Evolutionary conservation across 1,140 invertebrate genomes (phyloP).

Genomic region (Aphaenogaster rudis): DNA sequence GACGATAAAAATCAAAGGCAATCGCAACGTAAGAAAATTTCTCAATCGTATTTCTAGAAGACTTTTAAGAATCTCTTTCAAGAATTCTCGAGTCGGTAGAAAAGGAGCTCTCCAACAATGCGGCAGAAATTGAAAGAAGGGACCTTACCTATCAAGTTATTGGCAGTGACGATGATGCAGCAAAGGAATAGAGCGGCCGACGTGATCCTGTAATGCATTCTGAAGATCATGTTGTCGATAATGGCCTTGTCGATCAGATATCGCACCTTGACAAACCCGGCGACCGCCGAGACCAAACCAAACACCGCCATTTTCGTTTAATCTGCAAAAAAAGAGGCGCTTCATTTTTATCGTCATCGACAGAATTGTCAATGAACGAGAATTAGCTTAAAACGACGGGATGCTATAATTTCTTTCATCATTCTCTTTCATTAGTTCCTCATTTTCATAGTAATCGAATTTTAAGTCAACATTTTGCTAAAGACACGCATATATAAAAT

Average conservation of each 20-base stretch:
- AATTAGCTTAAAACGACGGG: background rate
- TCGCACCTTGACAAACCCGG: constrained; percentile 95
- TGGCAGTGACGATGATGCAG: constrained; percentile 95
- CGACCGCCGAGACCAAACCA: constrained; percentile 93
- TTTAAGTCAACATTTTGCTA: background rate
- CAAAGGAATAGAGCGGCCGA: constrained; percentile 94
- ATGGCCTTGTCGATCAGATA: constrained; percentile 94
- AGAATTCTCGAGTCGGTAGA: background rate
- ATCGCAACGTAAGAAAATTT: background rate
- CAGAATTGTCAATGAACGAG: background rate
- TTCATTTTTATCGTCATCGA: constrained; percentile 10
- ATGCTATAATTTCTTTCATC: background rate
- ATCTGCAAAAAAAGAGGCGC: constrained; percentile 82
- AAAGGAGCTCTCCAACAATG: background rate
- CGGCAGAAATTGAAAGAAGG: constrained; percentile 7
- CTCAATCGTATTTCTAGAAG: constrained; percentile 6
- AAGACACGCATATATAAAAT: background rate
- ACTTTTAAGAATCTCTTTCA: background rate
- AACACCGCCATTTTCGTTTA: constrained; percentile 91
- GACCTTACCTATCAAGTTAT: constrained; percentile 94
- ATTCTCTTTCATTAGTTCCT: background rate
- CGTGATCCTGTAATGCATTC: constrained; percentile 96
- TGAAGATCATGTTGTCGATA: constrained; percentile 96
- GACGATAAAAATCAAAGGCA: background rate
- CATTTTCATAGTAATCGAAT: constrained; percentile 2